Percentiles rank a stretch among this genome's conserved stretches.
phyloP scores from a whole-genome alignment of 2,888 invertebrate species.

The Apeira syringaria region DNA sequence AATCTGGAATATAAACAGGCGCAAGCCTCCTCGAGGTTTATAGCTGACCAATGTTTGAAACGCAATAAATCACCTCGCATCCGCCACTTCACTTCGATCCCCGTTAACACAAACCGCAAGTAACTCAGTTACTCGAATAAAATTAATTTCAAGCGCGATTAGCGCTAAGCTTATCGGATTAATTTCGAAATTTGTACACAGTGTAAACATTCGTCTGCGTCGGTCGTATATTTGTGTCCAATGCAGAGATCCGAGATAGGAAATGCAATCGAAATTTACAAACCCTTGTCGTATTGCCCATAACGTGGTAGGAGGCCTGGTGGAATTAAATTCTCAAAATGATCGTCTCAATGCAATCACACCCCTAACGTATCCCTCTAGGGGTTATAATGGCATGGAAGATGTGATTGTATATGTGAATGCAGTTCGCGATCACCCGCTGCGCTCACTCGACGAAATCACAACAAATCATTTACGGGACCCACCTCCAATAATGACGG shows the following conservation, averaged over 20 bases:
- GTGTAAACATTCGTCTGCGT: conserved; percentile 77
- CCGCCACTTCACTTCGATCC: conserved; percentile 61
- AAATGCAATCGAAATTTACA: conserved; percentile 78
- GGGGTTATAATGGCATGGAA: conserved; percentile 46
- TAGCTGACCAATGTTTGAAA: conserved; percentile 64
- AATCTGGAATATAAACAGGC: conserved; percentile 66
- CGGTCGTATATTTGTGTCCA: conserved; percentile 59
- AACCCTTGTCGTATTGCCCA: conserved; percentile 77
- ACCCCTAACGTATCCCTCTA: conserved; percentile 43
- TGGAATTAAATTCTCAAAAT: conserved; percentile 67
- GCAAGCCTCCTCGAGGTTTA: conserved; percentile 57
- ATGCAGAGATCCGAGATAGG: conserved; percentile 73
- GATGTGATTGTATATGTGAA: conserved; percentile 51
- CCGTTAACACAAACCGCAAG: conserved; percentile 52
- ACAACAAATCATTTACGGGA: conserved; percentile 80
- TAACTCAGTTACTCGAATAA: conserved; percentile 30
- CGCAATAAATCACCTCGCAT: conserved; percentile 70
- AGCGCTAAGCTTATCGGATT: conserved; percentile 54
- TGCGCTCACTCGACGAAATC: conserved; percentile 77
- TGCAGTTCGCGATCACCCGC: conserved; percentile 78
- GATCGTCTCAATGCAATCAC: conserved; percentile 39
- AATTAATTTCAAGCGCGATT: conserved; percentile 61
- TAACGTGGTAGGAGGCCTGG: conserved; percentile 79
- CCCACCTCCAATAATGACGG: conserved; percentile 79
- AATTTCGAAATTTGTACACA: conserved; percentile 64